These are phyloP conservation scores for Drosophila demipolita DNA, from an alignment of 2,888 invertebrate species.

Conservation along the genomic window DNA sequence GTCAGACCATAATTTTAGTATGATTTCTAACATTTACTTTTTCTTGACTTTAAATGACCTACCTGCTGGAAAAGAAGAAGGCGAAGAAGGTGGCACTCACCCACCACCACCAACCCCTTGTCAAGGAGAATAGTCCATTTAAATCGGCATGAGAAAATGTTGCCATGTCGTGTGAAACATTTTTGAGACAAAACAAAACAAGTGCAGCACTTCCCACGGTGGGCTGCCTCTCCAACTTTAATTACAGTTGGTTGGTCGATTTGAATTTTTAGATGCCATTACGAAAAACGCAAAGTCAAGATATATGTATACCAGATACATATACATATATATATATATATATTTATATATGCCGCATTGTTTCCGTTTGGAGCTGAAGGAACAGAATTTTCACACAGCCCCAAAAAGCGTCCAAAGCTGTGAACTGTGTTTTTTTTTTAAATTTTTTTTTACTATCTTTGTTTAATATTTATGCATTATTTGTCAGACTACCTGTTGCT, in stretches of 20 bases:
- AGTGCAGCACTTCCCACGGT: constrained; percentile 76
- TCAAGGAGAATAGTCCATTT: constrained; percentile 47
- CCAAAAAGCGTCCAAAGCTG: constrained; percentile 65
- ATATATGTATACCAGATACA: constrained; percentile 36
- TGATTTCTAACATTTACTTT: constrained; percentile 55
- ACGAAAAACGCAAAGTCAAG: constrained; percentile 69
- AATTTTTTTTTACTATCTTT: constrained; percentile 40
- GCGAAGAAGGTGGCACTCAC: background rate
- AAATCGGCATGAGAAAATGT: constrained; percentile 74
- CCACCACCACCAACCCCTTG: constrained; percentile 11
- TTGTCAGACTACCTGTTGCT: constrained; percentile 39
- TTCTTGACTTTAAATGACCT: constrained; percentile 23
- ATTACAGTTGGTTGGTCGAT: constrained; percentile 74
- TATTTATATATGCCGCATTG: constrained; percentile 61
- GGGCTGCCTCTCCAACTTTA: constrained; percentile 69
- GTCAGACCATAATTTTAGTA: constrained; percentile 35
- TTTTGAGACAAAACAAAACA: constrained; percentile 70
- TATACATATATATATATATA: constrained; percentile 34
- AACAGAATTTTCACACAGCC: constrained; percentile 78
- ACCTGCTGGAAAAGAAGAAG: constrained; percentile 1
- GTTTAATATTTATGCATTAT: constrained; percentile 76
- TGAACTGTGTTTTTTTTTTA: constrained; percentile 50
- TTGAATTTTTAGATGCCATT: constrained; percentile 63
- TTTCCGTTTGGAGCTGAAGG: constrained; percentile 68
- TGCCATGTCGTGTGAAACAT: constrained; percentile 72